Base-by-base conservation (phyloP, 2,113 vertebrate species). In the Gymnogyps californianus region DNA sequence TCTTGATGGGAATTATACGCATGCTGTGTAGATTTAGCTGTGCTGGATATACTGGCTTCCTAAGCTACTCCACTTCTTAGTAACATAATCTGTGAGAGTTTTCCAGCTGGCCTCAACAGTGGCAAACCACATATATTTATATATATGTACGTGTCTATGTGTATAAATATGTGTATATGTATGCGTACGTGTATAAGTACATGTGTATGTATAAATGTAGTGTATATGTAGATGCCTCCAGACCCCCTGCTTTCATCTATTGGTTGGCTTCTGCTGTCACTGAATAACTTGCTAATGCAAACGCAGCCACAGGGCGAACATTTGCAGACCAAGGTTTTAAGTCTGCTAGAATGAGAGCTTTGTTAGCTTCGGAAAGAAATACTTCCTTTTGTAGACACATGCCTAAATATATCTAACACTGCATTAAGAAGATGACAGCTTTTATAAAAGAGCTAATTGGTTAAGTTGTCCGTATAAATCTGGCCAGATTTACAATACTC, bases 361-460 rank as follows among this genome's bases (percentile, higher is more conserved):
- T 70, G 47, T 79, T 92, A 91, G 77, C 54, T 75, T 86, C 3
- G 1, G 75, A 83, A 89, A 76, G 16, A 89, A 95, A 81, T 62
- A 47, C 21, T 89, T 77, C 83, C 7, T 90, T 94, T 78, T 64
- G 74, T 74, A 90, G 92, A 75, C 58, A 83, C 18, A 42, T 52
- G 83, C 72, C 44, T 94, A 83, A 90, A 84, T 87, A 72, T n/a
- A 87, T 91, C 72, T 90, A 81, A 88, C 64, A 81, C 31, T 81
- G 71, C 59, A 84, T 96, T 94, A 83, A 86, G 84, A 91, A 70
- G 82, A 91, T 0, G 13, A 57, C 78, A 94, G 82, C 64, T 58
- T 76, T 85, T 91, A 88, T 93, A 62, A 87, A 87, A 89, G 71
- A 93, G 32, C 74, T 94, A 83, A 89, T 91, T 92, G 80, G 55